A percentile compares a stretch with the other conserved stretches of the same genome.
These are phyloP conservation scores for Melanchra persicariae DNA, from an alignment of 2,888 invertebrate species.

Conservation along the genomic window DNA sequence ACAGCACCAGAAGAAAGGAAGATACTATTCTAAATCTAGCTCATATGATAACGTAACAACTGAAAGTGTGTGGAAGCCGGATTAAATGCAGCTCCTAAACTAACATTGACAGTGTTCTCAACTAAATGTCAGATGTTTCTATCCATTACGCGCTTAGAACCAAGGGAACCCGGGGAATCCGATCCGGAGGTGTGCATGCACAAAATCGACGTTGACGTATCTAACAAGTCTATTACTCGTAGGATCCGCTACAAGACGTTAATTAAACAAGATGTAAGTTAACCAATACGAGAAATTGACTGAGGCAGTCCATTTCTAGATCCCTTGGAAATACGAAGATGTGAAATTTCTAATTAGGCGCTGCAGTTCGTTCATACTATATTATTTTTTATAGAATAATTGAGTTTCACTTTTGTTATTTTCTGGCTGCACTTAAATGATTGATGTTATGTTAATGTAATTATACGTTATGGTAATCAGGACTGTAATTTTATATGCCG, in stretches of 20 bases:
- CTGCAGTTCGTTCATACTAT: not conserved
- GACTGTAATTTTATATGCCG: too few species aligned
- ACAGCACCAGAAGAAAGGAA: not conserved
- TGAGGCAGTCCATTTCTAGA: not conserved
- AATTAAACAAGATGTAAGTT: not conserved
- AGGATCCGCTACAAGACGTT: not conserved
- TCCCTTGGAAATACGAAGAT: not conserved
- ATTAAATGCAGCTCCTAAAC: conserved; percentile 16
- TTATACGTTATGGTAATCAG: too few species aligned
- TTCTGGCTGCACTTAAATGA: not conserved
- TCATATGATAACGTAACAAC: not conserved
- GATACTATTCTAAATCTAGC: not conserved
- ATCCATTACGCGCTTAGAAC: not conserved
- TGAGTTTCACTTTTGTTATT: not conserved
- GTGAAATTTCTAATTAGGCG: not conserved
- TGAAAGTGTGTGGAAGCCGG: not conserved
- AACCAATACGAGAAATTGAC: not conserved
- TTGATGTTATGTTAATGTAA: too few species aligned
- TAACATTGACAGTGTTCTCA: conserved; percentile 22
- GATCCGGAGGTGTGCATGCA: not conserved
- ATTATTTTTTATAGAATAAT: not conserved
- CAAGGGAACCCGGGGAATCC: not conserved
- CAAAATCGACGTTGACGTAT: conserved; percentile 7
- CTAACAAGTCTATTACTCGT: not conserved
- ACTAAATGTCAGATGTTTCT: conserved; percentile 1